Conservation (phyloP, 1,140 invertebrate species). For the Cydia fagiglandana region DNA sequence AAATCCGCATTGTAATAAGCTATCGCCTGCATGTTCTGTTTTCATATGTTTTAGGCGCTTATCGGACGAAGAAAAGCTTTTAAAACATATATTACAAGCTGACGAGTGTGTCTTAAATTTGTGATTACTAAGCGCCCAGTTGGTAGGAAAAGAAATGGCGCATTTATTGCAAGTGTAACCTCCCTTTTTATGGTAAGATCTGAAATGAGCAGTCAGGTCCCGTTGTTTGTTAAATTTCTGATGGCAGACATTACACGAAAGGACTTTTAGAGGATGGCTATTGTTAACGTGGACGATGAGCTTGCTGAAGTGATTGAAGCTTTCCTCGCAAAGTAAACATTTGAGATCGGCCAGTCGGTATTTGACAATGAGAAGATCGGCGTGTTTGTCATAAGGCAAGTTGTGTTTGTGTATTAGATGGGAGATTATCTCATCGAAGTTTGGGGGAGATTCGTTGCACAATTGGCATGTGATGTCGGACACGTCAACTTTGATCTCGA, state of each 20-base stretch:
- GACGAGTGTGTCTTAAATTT: constrained; percentile 44
- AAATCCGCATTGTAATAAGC: constrained; percentile 47
- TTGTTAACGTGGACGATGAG: constrained; percentile 52
- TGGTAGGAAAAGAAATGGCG: constrained; percentile 37
- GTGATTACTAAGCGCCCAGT: constrained; percentile 44
- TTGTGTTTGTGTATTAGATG: constrained; percentile 55
- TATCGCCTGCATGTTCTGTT: constrained; percentile 40
- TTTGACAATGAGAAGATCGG: constrained; percentile 38
- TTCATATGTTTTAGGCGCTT: constrained; percentile 52
- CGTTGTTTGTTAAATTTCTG: constrained; percentile 53
- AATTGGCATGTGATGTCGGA: constrained; percentile 54
- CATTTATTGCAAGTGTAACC: constrained; percentile 47
- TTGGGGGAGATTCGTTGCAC: constrained; percentile 49
- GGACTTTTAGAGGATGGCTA: constrained; percentile 46
- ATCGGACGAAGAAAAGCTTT: constrained; percentile 44
- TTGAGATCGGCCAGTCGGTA: constrained; percentile 49
- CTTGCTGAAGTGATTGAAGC: constrained; percentile 45
- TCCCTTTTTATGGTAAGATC: constrained; percentile 42
- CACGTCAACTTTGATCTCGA: constrained; percentile 60
- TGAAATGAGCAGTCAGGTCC: constrained; percentile 46
- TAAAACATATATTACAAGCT: constrained; percentile 51
- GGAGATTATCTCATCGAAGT: constrained; percentile 45
- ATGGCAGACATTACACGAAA: constrained; percentile 43
- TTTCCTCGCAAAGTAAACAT: constrained; percentile 51
- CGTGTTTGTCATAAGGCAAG: constrained; percentile 45